Evolutionary conservation across 2,113 vertebrate species (phyloP).

Genomic region (Plectropomus leopardus): DNA sequence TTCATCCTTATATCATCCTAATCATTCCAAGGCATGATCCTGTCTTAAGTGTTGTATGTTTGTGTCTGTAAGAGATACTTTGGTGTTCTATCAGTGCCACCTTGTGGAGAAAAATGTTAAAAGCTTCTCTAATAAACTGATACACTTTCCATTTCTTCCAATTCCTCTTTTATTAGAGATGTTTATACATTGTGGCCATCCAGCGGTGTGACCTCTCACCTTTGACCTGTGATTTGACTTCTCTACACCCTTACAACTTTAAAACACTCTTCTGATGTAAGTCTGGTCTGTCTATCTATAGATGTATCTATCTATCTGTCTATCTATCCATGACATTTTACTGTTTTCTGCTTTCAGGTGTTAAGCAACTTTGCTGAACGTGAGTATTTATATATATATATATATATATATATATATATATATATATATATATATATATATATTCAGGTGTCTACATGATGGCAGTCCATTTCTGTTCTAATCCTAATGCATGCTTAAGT

Average conservation of each 20-base stretch:
- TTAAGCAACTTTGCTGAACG: conserved; percentile 78
- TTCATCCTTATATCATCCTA: background rate
- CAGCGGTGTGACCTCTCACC: conserved; percentile 36
- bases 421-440: background rate
- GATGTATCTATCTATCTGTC: background rate
- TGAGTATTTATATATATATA: conserved; percentile 50
- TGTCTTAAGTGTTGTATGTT: background rate
- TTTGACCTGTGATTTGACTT: conserved; percentile 41
- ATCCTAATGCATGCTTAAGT: background rate
- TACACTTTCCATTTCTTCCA: background rate
- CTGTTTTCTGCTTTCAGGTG: conserved; percentile 65
- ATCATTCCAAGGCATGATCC: background rate
- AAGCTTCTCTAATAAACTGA: background rate
- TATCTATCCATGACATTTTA: background rate
- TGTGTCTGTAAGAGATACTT: background rate
- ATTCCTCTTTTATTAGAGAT: conserved; percentile 28
- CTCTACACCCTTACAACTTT: conserved; percentile 23
- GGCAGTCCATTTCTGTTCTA: background rate
- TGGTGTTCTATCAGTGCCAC: conserved; percentile 37
- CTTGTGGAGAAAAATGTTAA: conserved; percentile 53
- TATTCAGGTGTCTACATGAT: background rate
- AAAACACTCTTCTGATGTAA: conserved; percentile 80
- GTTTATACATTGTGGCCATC: conserved; percentile 41
- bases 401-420: background rate
- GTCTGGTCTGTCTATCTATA: conserved; percentile 23